Percentiles rank a stretch among this genome's conserved stretches.
Conservation (phyloP, 2,797 vertebrate species). For the Ceryle rudis region DNA sequence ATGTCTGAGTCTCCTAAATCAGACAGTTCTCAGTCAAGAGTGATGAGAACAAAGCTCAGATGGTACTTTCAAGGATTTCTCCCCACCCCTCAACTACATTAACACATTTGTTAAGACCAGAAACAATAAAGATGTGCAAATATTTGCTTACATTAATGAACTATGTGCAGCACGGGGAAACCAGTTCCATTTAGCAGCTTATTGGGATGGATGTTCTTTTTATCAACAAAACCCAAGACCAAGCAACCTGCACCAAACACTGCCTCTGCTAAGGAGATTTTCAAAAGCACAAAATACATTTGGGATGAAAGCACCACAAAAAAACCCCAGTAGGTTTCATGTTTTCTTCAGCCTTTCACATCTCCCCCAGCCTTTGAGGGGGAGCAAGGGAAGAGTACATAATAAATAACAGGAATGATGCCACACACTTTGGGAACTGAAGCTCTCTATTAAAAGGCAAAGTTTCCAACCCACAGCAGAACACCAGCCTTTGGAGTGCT, state of each 20-base stretch:
- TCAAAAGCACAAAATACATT: not conserved
- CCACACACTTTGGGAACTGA: not conserved
- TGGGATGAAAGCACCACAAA: not conserved
- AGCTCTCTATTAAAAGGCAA: not conserved
- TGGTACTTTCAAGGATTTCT: not conserved
- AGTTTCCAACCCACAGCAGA: not conserved
- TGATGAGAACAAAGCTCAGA: not conserved
- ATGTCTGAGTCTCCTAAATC: not conserved
- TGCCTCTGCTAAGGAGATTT: not conserved
- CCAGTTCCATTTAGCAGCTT: not conserved
- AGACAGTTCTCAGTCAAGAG: not conserved
- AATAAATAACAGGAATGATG: not conserved
- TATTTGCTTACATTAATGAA: not conserved
- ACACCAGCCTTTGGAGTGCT: not conserved
- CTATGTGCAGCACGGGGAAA: not conserved
- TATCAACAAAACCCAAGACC: not conserved
- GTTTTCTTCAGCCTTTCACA: not conserved
- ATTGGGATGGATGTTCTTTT: not conserved
- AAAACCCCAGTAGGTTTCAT: not conserved
- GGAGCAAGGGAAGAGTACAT: not conserved
- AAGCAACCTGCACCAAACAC: not conserved
- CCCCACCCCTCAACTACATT: no score
- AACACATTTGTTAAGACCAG: fast-evolving
- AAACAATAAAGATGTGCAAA: not conserved
- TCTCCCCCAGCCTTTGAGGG: not conserved